These are phyloP conservation scores for Diphyllodes magnificus DNA, from an alignment of 2,113 vertebrate species.

Conservation along the genomic window DNA sequence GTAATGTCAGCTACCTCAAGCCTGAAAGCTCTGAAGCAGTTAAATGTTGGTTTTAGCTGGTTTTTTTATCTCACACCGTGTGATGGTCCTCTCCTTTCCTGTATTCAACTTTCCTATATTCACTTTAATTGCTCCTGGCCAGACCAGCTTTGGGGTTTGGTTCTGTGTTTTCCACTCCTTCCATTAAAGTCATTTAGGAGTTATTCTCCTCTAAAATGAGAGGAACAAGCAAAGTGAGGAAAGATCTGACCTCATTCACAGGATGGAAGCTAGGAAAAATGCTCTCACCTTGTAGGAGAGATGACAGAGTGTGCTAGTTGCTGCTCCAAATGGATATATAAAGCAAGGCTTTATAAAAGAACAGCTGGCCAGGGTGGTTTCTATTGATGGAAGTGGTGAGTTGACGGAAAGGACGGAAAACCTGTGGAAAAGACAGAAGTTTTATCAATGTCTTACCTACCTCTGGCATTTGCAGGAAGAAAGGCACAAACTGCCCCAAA, in stretches of 20 bases:
- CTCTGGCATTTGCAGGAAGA: not conserved
- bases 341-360: not conserved
- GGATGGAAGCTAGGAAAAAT: not conserved
- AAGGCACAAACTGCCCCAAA: not conserved
- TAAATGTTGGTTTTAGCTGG: not conserved
- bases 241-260: not conserved
- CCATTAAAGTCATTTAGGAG: not conserved
- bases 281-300: not conserved
- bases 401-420: not conserved
- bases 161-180: not conserved
- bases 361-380: not conserved
- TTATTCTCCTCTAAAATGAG: not conserved
- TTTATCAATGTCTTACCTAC: not conserved
- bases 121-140: not conserved
- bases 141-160: not conserved
- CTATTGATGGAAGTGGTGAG: not conserved
- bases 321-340: not conserved
- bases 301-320: not conserved
- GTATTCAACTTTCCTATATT: no score
- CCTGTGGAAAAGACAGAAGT: not conserved
- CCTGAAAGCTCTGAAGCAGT: not conserved
- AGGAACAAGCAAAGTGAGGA: not conserved
- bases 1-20: not conserved
- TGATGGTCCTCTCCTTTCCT: not conserved
- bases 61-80: not conserved